These are phyloP conservation scores for Grantiella picta DNA, from an alignment of 2,113 vertebrate genomes.

Conservation along the genomic window DNA sequence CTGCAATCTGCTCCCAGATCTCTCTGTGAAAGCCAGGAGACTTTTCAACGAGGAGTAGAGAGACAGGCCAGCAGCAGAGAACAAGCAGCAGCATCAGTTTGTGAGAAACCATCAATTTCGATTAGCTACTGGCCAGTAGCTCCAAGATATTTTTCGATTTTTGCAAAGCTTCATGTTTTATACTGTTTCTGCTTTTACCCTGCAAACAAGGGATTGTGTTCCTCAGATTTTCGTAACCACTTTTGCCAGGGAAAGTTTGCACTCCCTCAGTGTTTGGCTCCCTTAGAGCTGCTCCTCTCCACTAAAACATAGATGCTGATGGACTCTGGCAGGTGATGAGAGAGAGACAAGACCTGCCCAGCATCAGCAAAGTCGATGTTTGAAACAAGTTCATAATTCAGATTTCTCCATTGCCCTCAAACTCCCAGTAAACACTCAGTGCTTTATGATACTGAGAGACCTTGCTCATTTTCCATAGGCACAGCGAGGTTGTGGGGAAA, in stretches of 20 bases:
- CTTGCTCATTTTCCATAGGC: accelerated
- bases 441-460: neutral
- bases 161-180: neutral
- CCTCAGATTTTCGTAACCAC: neutral
- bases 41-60: neutral
- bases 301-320: neutral
- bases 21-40: neutral
- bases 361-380: neutral
- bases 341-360: neutral
- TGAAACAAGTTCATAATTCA: neutral
- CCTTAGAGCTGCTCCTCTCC: neutral
- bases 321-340: neutral
- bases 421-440: neutral
- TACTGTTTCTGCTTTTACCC: neutral
- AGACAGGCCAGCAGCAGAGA: neutral
- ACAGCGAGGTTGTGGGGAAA: neutral
- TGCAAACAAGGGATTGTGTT: neutral
- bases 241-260: neutral
- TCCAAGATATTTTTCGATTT: neutral
- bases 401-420: neutral
- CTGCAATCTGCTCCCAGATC: neutral
- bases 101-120: neutral
- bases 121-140: neutral
- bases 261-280: neutral
- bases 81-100: neutral